Conservation (phyloP, 2,797 vertebrate genomes). For the Poliocrania exsul region DNA sequence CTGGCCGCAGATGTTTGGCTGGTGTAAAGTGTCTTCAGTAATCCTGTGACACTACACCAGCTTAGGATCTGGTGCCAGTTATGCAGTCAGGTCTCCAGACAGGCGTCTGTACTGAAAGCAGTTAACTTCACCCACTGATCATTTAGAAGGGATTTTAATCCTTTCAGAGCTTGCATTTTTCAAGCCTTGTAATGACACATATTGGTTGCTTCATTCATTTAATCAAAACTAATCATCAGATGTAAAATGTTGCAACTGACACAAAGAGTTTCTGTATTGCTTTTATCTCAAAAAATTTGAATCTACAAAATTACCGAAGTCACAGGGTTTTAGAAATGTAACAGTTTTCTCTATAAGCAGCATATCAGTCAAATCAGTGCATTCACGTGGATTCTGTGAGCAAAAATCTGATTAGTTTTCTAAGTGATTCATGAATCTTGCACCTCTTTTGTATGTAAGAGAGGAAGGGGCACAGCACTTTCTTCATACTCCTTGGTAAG, state of each 20-base stretch:
- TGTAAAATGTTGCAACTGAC: accelerated
- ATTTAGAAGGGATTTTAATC: not conserved
- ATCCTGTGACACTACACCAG: not conserved
- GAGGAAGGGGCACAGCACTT: not conserved
- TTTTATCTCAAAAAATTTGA: not conserved
- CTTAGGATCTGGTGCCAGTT: not conserved
- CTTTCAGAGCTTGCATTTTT: not conserved
- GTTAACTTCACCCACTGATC: not conserved
- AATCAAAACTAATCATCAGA: not conserved
- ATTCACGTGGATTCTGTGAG: not conserved
- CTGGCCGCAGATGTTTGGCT: not conserved
- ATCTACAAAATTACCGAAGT: constrained; percentile 4
- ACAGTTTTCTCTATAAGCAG: not conserved
- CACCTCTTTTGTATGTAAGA: not conserved
- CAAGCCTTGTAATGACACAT: not conserved
- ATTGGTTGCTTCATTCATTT: not conserved
- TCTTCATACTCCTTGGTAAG: not conserved
- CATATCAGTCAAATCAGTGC: not conserved
- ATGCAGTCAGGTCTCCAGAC: not conserved
- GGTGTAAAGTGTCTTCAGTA: not conserved
- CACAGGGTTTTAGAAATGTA: constrained; percentile 21
- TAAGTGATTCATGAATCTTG: not conserved
- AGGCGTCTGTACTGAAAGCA: not conserved
- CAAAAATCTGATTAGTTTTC: not conserved
- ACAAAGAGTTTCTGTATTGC: not conserved